Conservation (phyloP, 2,888 invertebrate genomes). For the Oxytorus armatus region DNA sequence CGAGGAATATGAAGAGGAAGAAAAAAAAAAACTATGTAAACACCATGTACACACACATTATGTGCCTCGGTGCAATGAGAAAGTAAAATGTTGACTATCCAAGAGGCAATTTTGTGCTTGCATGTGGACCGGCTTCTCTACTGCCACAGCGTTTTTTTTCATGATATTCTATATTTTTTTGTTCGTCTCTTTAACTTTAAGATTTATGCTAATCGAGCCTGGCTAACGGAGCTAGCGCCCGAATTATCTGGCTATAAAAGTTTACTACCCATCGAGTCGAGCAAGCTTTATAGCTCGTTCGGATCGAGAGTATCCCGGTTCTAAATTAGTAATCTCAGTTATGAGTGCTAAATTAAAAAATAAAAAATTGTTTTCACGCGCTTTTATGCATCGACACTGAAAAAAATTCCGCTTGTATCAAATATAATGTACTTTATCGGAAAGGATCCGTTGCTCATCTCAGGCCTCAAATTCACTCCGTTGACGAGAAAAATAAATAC, state of each 20-base stretch:
- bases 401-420: too few relatives aligned
- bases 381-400: not conserved
- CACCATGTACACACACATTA: too few relatives aligned
- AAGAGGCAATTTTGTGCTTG: constrained; percentile 5
- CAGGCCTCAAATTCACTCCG: too few relatives aligned
- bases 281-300: not conserved
- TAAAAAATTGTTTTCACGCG: not conserved
- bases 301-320: too few relatives aligned
- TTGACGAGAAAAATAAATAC: too few relatives aligned
- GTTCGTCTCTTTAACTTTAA: constrained; percentile 9
- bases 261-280: not conserved
- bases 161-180: not conserved
- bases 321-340: constrained; percentile 15
- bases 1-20: constrained; percentile 1
- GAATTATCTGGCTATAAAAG: constrained; percentile 35
- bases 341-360: not conserved
- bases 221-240: constrained; percentile 35
- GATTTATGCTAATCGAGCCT: constrained; percentile 49
- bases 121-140: constrained; percentile 1
- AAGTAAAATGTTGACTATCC: constrained; percentile 3
- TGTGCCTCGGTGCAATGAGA: not conserved
- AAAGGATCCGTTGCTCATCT: too few relatives aligned
- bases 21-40: not conserved
- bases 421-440: too few relatives aligned
- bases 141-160: not conserved